Base-by-base conservation (phyloP, 2,797 vertebrate species). In the Cottoperca gobio region DNA sequence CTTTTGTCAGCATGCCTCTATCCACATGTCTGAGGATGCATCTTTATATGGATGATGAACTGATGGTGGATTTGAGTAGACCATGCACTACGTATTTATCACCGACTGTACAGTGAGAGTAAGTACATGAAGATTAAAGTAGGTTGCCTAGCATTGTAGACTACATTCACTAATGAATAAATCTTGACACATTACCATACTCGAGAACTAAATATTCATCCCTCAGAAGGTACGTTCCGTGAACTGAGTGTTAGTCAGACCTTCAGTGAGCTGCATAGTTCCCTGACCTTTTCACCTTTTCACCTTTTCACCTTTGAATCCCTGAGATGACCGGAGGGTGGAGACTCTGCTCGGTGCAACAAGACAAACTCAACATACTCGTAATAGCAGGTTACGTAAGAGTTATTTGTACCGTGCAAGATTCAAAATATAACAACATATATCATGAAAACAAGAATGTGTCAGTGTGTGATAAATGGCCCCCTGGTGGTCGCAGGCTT, bases 251-350 rank as follows among this genome's bases (percentile, higher is more conserved):
- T 53, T 53, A 46, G 9, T 42, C 8, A 43, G 42, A 43, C 42
- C 42, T 43, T 43, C 43, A 17, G 42, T 24, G 17, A 75, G 8
- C 0, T 8, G 16, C 31, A 48, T 21, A 3, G 11, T 53, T 75
- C 19, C 17, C 2, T 80, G 72, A 74, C 39, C 61, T 70, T 23
- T 40, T 57, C 13, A 69, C 40, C 17, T 42, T 66, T 55, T n/a
- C n/a, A 74, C 39, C 61, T 70, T 23, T 40, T 57, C 13, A 69
- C 40, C 17, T 42, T 66, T 55, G 8, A 78, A 65, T 80, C 66
- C 37, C 21, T 35, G 3, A 6, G 13, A 46, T 23, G 31, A 50
- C 39, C 45, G 5, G 0, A 3, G 48, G 66, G 76, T 83, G 63
- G 71, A 61, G 54, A 70, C 33, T 31, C 42, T 2, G 5, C 33